phyloP scores from a whole-genome alignment of 2,888 invertebrate genomes.

The Drosophila neoperkinsi region DNA sequence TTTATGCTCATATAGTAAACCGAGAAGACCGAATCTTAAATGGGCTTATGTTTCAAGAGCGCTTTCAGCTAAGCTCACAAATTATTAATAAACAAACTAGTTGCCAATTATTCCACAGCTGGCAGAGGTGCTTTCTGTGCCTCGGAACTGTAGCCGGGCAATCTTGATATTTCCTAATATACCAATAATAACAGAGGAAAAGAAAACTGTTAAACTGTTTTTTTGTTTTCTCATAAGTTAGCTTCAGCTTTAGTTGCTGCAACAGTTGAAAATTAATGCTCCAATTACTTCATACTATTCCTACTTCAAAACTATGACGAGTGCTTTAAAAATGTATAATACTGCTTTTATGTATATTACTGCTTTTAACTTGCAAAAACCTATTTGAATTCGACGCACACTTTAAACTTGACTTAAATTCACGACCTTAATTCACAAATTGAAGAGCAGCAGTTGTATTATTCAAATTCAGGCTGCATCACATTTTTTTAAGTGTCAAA shows the following conservation, averaged over 20 bases:
- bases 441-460: background rate
- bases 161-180: background rate
- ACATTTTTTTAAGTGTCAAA: background rate
- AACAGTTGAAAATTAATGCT: background rate
- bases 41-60: constrained; percentile 12
- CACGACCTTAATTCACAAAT: background rate
- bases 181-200: background rate
- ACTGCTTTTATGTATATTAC: background rate
- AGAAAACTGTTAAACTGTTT: background rate
- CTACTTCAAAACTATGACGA: background rate
- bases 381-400: background rate
- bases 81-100: background rate
- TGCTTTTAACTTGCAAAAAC: background rate
- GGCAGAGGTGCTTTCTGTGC: background rate
- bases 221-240: background rate
- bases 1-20: background rate
- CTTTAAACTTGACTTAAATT: background rate
- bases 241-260: background rate
- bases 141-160: background rate
- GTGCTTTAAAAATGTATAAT: background rate
- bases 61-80: background rate
- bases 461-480: background rate
- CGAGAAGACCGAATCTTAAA: constrained; percentile 22
- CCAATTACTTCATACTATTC: background rate
- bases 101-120: background rate